phyloP scores from a whole-genome alignment of 2,113 vertebrate species.

The Thryonomys swinderianus region DNA sequence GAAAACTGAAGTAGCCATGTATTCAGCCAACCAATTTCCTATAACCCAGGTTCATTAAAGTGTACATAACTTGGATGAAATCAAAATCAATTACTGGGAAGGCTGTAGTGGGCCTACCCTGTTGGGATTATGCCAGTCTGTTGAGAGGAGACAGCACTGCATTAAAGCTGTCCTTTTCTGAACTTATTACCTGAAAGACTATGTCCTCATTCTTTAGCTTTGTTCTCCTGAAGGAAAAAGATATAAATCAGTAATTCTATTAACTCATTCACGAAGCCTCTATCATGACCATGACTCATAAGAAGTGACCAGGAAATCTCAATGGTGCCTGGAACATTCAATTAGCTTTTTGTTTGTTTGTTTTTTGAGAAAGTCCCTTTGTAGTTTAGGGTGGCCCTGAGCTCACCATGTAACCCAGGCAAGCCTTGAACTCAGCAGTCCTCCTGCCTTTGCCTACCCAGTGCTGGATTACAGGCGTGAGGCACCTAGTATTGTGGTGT shows the following conservation, averaged over 20 bases:
- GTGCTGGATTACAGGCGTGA: too few relatives aligned
- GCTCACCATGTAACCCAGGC: too few relatives aligned
- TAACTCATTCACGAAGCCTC: neutral
- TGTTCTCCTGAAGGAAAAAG: neutral
- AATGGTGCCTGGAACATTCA: neutral
- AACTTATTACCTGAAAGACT: neutral
- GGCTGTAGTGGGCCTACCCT: neutral
- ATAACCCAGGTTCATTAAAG: neutral
- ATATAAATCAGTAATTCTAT: neutral
- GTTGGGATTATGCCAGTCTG: neutral
- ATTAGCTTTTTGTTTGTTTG: too few relatives aligned
- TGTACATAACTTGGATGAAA: neutral
- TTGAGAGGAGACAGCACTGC: neutral
- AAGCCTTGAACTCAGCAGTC: too few relatives aligned
- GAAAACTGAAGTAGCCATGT: neutral
- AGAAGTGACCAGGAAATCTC: neutral
- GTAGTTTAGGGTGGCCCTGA: too few relatives aligned
- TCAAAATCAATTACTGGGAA: neutral
- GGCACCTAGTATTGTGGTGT: too few relatives aligned
- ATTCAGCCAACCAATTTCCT: neutral
- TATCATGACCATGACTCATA: neutral
- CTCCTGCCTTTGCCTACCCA: too few relatives aligned
- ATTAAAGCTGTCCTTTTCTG: constrained; percentile 1
- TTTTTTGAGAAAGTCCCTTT: too few relatives aligned
- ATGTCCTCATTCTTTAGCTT: neutral